These are phyloP conservation scores for Botia almorhae DNA, from an alignment of 2,797 vertebrate genomes.

Conservation along the genomic window DNA sequence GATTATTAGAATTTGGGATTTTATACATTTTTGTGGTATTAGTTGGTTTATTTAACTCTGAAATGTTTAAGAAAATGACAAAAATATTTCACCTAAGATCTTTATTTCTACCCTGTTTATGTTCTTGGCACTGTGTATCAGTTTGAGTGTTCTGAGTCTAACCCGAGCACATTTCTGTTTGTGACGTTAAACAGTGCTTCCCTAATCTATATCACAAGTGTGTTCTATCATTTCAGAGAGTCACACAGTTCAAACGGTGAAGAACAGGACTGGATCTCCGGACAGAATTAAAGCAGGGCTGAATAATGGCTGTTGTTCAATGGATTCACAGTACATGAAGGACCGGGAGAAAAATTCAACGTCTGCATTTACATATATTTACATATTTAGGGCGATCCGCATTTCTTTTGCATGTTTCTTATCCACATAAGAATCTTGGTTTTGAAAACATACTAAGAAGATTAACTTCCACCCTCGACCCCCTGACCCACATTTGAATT, in stretches of 20 bases:
- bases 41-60: too few relatives aligned
- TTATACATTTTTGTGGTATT: too few relatives aligned
- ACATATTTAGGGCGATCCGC: slow-evolving; percentile 54
- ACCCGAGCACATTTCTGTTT: too few relatives aligned
- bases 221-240: background rate
- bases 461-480: slow-evolving; percentile 56
- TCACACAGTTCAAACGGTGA: background rate
- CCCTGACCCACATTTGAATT: slow-evolving; percentile 74
- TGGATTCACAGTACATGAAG: slow-evolving; percentile 13
- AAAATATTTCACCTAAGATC: too few relatives aligned
- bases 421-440: slow-evolving; percentile 45
- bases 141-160: too few relatives aligned
- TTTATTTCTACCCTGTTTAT: too few relatives aligned
- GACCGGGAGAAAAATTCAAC: slow-evolving; percentile 23
- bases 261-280: slow-evolving; percentile 46
- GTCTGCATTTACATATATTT: slow-evolving; percentile 53
- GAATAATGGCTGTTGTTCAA: background rate
- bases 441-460: slow-evolving; percentile 56
- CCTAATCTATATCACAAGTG: background rate
- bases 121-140: too few relatives aligned
- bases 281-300: background rate
- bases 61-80: too few relatives aligned
- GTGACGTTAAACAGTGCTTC: too few relatives aligned
- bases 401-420: slow-evolving; percentile 38
- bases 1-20: too few relatives aligned